phyloP scores from a whole-genome alignment of 2,113 vertebrate species.

The Ranitomeya variabilis region DNA sequence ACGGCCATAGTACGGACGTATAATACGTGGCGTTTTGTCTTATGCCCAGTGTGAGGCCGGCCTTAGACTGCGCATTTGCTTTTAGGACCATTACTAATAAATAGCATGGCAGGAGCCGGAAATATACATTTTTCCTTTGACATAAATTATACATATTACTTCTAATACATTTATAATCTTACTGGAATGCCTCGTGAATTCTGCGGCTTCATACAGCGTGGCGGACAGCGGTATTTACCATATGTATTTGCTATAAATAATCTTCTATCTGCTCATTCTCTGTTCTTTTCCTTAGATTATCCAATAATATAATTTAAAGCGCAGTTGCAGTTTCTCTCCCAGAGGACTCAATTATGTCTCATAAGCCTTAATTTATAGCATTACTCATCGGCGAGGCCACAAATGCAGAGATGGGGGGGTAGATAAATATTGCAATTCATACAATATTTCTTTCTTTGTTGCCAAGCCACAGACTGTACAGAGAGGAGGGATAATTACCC shows the following conservation, averaged over 20 bases:
- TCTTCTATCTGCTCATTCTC: constrained; percentile 6
- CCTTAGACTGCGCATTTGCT: background rate
- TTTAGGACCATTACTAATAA: constrained; percentile 16
- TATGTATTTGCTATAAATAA: constrained; percentile 40
- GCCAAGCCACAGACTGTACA: background rate
- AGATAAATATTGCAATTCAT: background rate
- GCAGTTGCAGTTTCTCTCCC: constrained; percentile 33
- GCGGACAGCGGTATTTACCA: constrained; percentile 41
- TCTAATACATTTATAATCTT: background rate
- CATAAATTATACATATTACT: background rate
- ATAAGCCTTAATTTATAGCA: constrained; percentile 53
- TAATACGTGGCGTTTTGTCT: too few species aligned
- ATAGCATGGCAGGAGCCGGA: background rate
- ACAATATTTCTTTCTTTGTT: constrained; percentile 13
- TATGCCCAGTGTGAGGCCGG: too few species aligned
- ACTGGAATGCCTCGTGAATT: background rate
- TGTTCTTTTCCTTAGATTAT: constrained; percentile 30
- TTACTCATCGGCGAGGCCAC: constrained; percentile 5
- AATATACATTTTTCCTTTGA: background rate
- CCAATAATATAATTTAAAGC: constrained; percentile 46
- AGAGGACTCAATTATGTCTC: constrained; percentile 55
- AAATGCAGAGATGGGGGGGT: background rate
- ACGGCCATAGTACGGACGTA: too few species aligned
- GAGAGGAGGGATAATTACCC: background rate
- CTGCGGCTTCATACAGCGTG: background rate